Evolutionary conservation across 2,113 vertebrate species (phyloP), one percentile per base, ranked within the genome.

Genomic region (Galbula dea): DNA sequence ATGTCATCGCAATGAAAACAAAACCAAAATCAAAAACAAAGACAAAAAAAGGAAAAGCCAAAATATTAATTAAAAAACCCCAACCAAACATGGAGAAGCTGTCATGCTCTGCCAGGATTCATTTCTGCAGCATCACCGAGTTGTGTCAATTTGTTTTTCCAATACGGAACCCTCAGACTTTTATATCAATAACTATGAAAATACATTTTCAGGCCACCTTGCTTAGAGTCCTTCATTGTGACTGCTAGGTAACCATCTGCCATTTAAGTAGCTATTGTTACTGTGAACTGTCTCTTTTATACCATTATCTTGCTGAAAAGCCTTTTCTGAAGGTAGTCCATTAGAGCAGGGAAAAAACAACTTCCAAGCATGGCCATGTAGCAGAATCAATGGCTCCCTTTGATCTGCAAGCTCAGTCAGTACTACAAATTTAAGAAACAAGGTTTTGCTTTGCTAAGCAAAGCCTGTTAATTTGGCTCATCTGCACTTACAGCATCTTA

Each of bases 391-490:
- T 62, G 86, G 52, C 63, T 63, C 54, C 72, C 87, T 89, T 80
- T 88, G 76, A 93, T 87, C 58, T 80, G 34, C 34, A 79, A 75
- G 71, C 90, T 88, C 72, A 48, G 63, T 48, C 77, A 90, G 93
- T 76, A 59, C 89, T 71, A 86, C 68, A 88, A 76, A 96, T 92
- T 76, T 90, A 58, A 89, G 88, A 86, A 96, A 69, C 89, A 76
- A 76, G 61, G 77, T 90, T 94, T 95, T 96, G 83, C 96, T 96
- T 95, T 92, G 91, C 94, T 90, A 89, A 95, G 96, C 96, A 93
- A 94, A 94, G 86, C 85, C 71, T 89, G 72, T 57, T 84, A 87
- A 95, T 95, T 94, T 93, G 91, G 95, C 82, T 97, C 85, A 86
- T 94, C 77, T 65, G 68, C 73, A 89, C 84, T 81, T 81, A 29